Percentiles rank a stretch among this genome's conserved stretches.
phyloP scores from a whole-genome alignment of 2,888 invertebrate species.

The Athetis lepigone region DNA sequence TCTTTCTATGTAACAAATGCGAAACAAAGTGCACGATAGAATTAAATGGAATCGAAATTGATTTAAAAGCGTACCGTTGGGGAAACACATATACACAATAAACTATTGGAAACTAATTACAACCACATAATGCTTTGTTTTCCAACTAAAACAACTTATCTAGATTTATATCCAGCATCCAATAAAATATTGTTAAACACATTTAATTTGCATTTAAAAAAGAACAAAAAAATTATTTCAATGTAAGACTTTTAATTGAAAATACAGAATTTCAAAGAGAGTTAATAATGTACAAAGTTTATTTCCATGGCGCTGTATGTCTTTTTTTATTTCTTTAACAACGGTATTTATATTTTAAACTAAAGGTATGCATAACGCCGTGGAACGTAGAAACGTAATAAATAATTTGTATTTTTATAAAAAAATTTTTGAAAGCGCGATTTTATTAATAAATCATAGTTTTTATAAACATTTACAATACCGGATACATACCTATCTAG shows the following conservation, averaged over 20 bases:
- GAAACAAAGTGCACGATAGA: neutral
- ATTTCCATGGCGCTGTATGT: too few relatives aligned
- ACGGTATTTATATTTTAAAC: too few relatives aligned
- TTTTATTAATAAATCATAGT: neutral
- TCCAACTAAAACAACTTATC: slow-evolving; percentile 15
- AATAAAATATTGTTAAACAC: slow-evolving; percentile 15
- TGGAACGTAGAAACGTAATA: too few relatives aligned
- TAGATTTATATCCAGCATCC: slow-evolving; percentile 13
- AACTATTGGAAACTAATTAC: slow-evolving; percentile 16
- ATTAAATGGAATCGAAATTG: neutral
- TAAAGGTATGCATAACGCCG: too few relatives aligned
- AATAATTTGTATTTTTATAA: neutral
- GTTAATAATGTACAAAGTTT: too few relatives aligned
- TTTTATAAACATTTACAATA: neutral
- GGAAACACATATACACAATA: neutral
- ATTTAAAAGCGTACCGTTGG: neutral
- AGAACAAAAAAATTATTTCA: slow-evolving; percentile 26
- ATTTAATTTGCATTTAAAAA: slow-evolving; percentile 19
- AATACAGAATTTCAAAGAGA: slow-evolving; percentile 15
- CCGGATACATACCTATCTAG: neutral
- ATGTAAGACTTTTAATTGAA: slow-evolving; percentile 30
- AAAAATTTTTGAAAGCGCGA: neutral
- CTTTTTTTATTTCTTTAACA: too few relatives aligned
- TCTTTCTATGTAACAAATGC: neutral
- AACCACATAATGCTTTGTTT: slow-evolving; percentile 10